Conservation (phyloP, 2,888 invertebrate genomes). For the Opisthograptis luteolata region DNA sequence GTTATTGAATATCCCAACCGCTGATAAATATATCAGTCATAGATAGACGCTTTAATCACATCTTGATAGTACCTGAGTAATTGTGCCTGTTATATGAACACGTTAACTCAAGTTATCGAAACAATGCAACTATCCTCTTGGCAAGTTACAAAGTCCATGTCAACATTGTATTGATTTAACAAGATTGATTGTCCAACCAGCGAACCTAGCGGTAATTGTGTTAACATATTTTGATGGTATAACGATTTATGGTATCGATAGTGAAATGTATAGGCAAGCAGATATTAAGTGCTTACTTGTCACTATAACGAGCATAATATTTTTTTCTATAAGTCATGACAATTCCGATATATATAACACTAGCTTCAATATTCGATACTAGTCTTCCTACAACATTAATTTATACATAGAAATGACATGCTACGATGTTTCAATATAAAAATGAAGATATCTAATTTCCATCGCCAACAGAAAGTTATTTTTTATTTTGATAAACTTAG, state of each 20-base stretch:
- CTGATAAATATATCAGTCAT: slow-evolving; percentile 1
- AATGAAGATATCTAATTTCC: background rate
- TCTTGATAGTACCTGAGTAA: background rate
- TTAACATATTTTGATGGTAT: no score
- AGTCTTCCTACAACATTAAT: no score
- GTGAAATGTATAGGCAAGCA: background rate
- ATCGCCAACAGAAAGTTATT: background rate
- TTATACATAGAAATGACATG: no score
- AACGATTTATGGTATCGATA: no score
- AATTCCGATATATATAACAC: no score
- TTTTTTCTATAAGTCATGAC: background rate
- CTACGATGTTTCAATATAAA: no score
- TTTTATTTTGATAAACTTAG: slow-evolving; percentile 4
- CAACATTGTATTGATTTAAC: slow-evolving; percentile 26
- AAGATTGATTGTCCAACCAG: slow-evolving; percentile 17
- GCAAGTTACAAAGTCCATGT: slow-evolving; percentile 17
- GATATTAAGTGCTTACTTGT: background rate
- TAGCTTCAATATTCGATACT: no score
- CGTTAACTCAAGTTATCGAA: slow-evolving; percentile 10
- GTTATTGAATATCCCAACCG: slow-evolving; percentile 2
- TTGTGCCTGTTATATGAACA: background rate
- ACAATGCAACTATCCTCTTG: slow-evolving; percentile 17
- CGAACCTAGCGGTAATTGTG: background rate
- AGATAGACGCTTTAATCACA: background rate
- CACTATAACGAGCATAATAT: background rate